phyloP scores from a whole-genome alignment of 2,797 vertebrate species.

The Amphiprion clarkii region DNA sequence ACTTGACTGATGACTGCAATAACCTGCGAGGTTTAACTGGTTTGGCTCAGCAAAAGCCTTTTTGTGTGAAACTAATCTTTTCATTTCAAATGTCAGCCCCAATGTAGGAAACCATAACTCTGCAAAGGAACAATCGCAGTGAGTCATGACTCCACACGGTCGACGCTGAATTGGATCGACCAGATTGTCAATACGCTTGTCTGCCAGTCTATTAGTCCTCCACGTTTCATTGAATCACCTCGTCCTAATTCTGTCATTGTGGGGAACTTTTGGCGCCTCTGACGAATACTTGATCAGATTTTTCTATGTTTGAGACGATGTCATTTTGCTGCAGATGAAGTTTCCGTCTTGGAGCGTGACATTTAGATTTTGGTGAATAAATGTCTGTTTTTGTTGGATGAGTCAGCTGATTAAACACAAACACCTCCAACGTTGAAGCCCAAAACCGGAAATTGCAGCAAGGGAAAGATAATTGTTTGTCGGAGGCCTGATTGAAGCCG shows the following conservation, averaged over 20 bases:
- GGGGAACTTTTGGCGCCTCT: not conserved
- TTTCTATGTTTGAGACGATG: not conserved
- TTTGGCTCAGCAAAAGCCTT: constrained; percentile 30
- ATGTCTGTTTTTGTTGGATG: not conserved
- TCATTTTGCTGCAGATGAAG: not conserved
- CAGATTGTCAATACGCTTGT: constrained; percentile 6
- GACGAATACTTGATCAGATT: not conserved
- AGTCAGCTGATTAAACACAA: constrained; percentile 30
- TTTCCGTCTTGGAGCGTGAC: not conserved
- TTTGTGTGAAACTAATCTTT: constrained; percentile 33
- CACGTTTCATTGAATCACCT: not conserved
- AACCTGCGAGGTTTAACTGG: constrained; percentile 39
- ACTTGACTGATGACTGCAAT: constrained; percentile 54
- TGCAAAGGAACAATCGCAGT: constrained; percentile 38
- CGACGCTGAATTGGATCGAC: not conserved
- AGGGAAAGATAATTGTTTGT: constrained; percentile 59
- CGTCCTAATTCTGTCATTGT: not conserved
- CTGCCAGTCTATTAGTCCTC: not conserved
- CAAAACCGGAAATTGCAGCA: constrained; percentile 20
- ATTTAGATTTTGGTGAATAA: constrained; percentile 4
- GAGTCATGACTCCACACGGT: constrained; percentile 24
- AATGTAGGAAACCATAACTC: constrained; percentile 23
- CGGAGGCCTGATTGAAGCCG: constrained; percentile 41
- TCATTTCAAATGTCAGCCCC: constrained; percentile 51
- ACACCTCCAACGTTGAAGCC: not conserved